Conservation (phyloP, 2,888 invertebrate species). For the Dugesia japonica region DNA sequence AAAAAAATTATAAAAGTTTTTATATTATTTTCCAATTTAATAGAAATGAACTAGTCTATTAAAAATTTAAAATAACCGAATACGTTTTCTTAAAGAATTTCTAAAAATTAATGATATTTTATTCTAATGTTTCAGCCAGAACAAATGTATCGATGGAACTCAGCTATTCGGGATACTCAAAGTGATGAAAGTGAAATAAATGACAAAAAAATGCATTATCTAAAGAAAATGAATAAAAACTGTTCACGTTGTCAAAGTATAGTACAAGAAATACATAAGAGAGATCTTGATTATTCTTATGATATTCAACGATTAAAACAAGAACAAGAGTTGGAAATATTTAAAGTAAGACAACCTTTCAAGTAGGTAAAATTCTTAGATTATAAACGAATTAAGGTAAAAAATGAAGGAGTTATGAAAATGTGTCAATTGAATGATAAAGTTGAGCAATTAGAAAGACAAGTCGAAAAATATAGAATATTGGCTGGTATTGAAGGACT, state of each 20-base stretch:
- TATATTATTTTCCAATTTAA: no score
- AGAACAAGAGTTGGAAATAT: conserved; percentile 15
- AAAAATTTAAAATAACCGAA: no score
- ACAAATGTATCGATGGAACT: not conserved
- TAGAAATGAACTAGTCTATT: no score
- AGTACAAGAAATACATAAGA: not conserved
- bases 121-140: no score
- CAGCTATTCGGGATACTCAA: not conserved
- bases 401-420: conserved; percentile 34
- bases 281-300: conserved; percentile 2
- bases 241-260: not conserved
- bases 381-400: no score
- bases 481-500: conserved; percentile 53
- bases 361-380: no score
- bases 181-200: not conserved
- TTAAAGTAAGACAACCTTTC: no score
- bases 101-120: no score
- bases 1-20: no score
- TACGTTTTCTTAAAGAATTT: no score
- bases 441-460: conserved; percentile 49
- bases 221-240: not conserved
- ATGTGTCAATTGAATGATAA: conserved; percentile 36
- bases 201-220: not conserved
- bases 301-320: conserved; percentile 9
- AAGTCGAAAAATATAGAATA: conserved; percentile 54